Conservation (phyloP, 2,113 vertebrate genomes). For the Labrus mixtus region DNA sequence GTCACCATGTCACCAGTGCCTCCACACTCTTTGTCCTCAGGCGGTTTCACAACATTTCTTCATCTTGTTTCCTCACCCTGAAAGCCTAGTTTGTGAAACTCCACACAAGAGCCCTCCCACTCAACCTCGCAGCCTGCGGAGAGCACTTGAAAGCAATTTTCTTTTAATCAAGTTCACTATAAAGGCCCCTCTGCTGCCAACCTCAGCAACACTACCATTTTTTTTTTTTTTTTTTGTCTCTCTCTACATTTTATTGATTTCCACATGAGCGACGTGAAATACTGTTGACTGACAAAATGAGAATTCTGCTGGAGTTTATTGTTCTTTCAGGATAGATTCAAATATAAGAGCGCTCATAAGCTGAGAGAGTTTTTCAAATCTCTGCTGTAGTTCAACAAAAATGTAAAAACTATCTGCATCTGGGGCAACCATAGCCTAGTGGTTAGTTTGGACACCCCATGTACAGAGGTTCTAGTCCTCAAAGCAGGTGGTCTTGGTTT, state of each 20-base stretch:
- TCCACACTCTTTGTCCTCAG: conserved; percentile 59
- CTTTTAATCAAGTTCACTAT: conserved; percentile 83
- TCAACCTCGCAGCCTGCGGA: conserved; percentile 77
- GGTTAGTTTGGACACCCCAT: no score
- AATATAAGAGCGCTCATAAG: conserved; percentile 16
- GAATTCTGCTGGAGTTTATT: conserved; percentile 67
- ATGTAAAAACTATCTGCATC: not conserved
- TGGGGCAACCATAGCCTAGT: not conserved
- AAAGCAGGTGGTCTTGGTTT: no score
- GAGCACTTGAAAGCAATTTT: conserved; percentile 83
- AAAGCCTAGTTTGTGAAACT: conserved; percentile 70
- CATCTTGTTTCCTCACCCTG: conserved; percentile 74
- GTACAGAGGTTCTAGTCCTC: no score
- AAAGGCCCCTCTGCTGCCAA: conserved; percentile 80
- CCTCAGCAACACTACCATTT: conserved; percentile 69
- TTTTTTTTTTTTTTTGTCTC: conserved; percentile 49
- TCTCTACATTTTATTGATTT: conserved; percentile 73
- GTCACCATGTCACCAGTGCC: conserved; percentile 60
- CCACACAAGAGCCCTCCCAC: conserved; percentile 70
- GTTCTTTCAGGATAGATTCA: conserved; percentile 46
- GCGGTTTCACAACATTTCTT: conserved; percentile 74
- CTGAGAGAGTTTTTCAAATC: conserved; percentile 26
- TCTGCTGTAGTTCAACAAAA: not conserved
- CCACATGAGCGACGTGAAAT: conserved; percentile 69
- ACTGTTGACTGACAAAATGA: conserved; percentile 65